Conservation (phyloP, 2,888 invertebrate genomes). For the Sarcophaga carnaria region DNA sequence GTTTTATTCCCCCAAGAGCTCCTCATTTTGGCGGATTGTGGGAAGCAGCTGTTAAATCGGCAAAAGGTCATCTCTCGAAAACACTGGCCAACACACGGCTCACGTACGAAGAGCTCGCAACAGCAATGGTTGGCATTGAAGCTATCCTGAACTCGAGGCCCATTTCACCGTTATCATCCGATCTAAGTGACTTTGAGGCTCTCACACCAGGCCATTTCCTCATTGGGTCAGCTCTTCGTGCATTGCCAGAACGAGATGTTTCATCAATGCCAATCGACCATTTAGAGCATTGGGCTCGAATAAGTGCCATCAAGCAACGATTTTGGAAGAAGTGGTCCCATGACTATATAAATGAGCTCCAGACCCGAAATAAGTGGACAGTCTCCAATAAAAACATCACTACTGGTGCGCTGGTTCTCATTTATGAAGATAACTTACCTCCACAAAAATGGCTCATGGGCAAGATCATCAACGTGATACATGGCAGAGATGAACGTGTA, state of each 20-base stretch:
- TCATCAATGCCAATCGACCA: neutral
- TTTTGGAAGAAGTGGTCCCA: slow-evolving; percentile 58
- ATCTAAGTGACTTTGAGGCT: slow-evolving; percentile 33
- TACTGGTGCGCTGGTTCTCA: no score
- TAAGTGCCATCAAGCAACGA: slow-evolving; percentile 37
- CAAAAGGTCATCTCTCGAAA: neutral
- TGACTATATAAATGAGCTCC: no score
- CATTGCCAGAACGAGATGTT: slow-evolving; percentile 35
- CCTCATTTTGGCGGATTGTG: slow-evolving; percentile 50
- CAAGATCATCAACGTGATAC: no score
- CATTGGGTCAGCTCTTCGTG: slow-evolving; percentile 4
- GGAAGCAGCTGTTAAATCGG: slow-evolving; percentile 45
- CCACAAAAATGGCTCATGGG: no score
- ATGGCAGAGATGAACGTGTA: no score
- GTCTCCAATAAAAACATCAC: no score
- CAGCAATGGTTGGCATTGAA: slow-evolving; percentile 30
- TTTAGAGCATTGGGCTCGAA: neutral
- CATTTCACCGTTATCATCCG: slow-evolving; percentile 26
- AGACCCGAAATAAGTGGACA: no score
- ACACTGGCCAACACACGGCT: slow-evolving; percentile 20
- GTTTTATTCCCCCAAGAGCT: slow-evolving; percentile 20
- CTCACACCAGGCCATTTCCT: slow-evolving; percentile 37
- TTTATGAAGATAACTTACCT: no score
- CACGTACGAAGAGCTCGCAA: slow-evolving; percentile 25
- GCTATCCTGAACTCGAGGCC: slow-evolving; percentile 30